A percentile compares a stretch with the other conserved stretches of the same genome.
These are phyloP conservation scores for Poecilia latipinna DNA, from an alignment of 2,113 vertebrate species.

Conservation along the genomic window DNA sequence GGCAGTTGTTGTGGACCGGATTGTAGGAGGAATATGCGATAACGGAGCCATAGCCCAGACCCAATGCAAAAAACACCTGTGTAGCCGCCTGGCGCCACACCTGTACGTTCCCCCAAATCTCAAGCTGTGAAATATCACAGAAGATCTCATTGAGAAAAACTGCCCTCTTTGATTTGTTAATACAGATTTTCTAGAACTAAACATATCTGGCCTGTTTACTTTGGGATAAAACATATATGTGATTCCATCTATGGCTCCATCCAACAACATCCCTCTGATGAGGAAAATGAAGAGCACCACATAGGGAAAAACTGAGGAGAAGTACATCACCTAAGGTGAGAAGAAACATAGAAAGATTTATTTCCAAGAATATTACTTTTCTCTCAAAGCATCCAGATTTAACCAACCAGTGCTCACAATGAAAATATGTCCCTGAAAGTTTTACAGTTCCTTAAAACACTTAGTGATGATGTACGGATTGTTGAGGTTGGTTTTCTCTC, in stretches of 20 bases:
- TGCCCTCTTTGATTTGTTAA: neutral
- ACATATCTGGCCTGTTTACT: constrained; percentile 67
- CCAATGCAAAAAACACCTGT: constrained; percentile 97
- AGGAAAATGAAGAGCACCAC: constrained; percentile 84
- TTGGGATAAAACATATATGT: constrained; percentile 80
- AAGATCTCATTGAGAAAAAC: neutral
- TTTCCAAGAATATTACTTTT: neutral
- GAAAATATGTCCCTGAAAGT: neutral
- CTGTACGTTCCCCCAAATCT: constrained; percentile 92
- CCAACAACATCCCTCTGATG: constrained; percentile 82
- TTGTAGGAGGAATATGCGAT: constrained; percentile 99
- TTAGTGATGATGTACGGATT: neutral
- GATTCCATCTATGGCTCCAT: constrained; percentile 82
- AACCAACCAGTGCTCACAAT: too few species aligned
- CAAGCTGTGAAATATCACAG: constrained; percentile 78
- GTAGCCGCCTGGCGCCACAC: constrained; percentile 98
- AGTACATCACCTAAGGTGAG: constrained; percentile 78
- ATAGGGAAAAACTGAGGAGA: constrained; percentile 82
- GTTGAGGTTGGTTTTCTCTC: neutral
- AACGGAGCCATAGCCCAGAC: constrained; percentile 96
- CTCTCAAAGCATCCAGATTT: neutral
- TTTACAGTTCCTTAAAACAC: neutral
- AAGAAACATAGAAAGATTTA: constrained; percentile 10
- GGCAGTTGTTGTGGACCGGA: constrained; percentile 97
- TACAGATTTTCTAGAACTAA: too few species aligned